Evolutionary conservation across 1,140 invertebrate genomes (phyloP), one percentile per base, ranked within the genome.

Genomic region (Drosophila melanica): DNA sequence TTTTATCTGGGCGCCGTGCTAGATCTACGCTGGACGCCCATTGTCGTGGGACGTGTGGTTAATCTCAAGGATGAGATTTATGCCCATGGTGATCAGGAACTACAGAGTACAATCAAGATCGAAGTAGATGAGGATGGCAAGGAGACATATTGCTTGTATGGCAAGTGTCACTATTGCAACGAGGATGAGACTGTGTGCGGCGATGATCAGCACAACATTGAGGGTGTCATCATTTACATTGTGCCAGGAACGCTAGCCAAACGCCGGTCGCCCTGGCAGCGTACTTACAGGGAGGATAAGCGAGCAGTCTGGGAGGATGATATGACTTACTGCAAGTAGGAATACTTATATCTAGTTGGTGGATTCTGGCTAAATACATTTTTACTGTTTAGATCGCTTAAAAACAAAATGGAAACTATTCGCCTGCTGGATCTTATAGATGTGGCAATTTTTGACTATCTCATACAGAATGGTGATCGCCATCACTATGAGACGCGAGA

Each of bases 391-490:
- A 95, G 94, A 60, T 84, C 92, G 70, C 90, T 95, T 0, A 93
- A 93, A 63, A 92, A 90, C 44, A 93, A 93, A 77, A 76, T 94
- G 57, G 92, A 93, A 58, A 93, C 92, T 30, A 94, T 93, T 70
- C 93, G 95, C 47, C 92, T 99, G 27, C 92, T 98, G 51, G 97
- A 99, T 92, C 93, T 99, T 41, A 94, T 98, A 58, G 98, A 98
- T 92, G 95, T 95, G 12, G 93, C 97, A 2, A 95, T 98, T 71
- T 98, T 99, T 92, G 98, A 99, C 93, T 99, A 98, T 92, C 93
- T 99, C 2, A 96, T 98, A 91, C 97, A 97, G 91, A 99, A 99
- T 93, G 98, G 97, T 1, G 98, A 99, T 92, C 93, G 98, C 14
- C 98, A 99, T 93, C 96, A 97, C 91, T 98, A 97, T 90, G 97